Evolutionary conservation across 2,888 invertebrate species (phyloP), one percentile per base, ranked within the genome.

Genomic region (Pachycephus smyrnensis): DNA sequence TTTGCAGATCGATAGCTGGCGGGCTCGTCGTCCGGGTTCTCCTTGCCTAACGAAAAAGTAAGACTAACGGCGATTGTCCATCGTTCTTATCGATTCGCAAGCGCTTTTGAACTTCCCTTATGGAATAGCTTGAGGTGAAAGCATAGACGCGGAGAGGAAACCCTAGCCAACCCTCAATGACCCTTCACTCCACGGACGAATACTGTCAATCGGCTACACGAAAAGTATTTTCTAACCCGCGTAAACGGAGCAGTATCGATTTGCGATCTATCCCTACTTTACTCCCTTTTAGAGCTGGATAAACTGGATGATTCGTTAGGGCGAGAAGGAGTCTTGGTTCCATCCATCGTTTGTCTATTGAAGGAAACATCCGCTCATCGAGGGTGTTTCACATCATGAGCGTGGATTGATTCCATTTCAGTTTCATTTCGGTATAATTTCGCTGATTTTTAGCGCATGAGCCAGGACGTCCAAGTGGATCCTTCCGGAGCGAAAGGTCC

Each of bases 141-240:
- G 15, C 40, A 40, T 15, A 40, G 40, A 15, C 15, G 40, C 15
- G 15, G 15, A 40, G 40, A 40, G 6, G 15, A 15, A 40, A 6
- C 40, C 15, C n/a, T 40, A 40, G 15, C 15, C 83, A 83, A 86
- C 86, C 86, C 86, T 88, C 86, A 85, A 84, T 83, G 83, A 82
- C 80, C 87, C 87, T 88, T 88, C 88, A 86, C 84, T 84, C 84
- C 83, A 85, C 84, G 55, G 1, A 23, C 23, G 23, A 55, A 55
- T 23, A 84, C 87, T 84, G 85, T 84, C 83, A 86, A 82, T 88
- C 87, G 84, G 84, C 85, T 84, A 83, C 80, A 82, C 77, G 86
- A 85, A 88, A 88, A 85, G 84, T 88, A 86, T 87, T 86, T 87
- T 84, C 85, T 83, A 84, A 84, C 36, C 75, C 32, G 68, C 33